Evolutionary conservation across 2,888 invertebrate genomes (phyloP).

Genomic region (Cephus spinipes): DNA sequence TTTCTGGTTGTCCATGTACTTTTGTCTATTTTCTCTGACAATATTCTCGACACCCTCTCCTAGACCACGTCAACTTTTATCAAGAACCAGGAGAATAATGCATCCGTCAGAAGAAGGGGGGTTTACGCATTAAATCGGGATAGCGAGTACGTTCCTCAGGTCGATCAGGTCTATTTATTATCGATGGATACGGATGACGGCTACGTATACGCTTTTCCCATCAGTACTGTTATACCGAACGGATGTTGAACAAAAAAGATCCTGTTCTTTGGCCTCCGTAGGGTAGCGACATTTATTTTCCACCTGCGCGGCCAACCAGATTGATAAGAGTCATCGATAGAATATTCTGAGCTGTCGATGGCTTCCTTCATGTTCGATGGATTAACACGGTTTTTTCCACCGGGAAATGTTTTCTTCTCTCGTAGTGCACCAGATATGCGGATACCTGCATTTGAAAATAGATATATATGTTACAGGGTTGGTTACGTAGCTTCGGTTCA

Average conservation of each 20-base stretch:
- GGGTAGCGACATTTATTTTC: not conserved
- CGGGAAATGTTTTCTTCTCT: not conserved
- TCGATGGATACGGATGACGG: not conserved
- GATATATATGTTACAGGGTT: not conserved
- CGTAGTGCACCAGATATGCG: not conserved
- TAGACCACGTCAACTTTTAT: not conserved
- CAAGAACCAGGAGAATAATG: not conserved
- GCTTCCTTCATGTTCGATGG: not conserved
- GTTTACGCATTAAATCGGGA: not conserved
- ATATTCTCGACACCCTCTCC: not conserved
- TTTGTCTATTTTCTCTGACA: not conserved
- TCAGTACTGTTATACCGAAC: not conserved
- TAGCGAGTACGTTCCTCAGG: not conserved
- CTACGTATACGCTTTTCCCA: not conserved
- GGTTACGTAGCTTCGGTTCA: not conserved
- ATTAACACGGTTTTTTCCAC: not conserved
- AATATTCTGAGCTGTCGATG: not conserved
- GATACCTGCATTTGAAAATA: not conserved
- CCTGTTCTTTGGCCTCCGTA: not conserved
- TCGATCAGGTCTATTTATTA: not conserved
- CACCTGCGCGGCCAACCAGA: not conserved
- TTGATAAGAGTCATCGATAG: not conserved
- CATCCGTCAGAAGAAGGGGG: not conserved
- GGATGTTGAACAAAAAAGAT: not conserved
- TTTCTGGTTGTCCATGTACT: not conserved